These are phyloP conservation scores for Conistra vaccinii DNA, from an alignment of 2,888 invertebrate species.

Conservation along the genomic window DNA sequence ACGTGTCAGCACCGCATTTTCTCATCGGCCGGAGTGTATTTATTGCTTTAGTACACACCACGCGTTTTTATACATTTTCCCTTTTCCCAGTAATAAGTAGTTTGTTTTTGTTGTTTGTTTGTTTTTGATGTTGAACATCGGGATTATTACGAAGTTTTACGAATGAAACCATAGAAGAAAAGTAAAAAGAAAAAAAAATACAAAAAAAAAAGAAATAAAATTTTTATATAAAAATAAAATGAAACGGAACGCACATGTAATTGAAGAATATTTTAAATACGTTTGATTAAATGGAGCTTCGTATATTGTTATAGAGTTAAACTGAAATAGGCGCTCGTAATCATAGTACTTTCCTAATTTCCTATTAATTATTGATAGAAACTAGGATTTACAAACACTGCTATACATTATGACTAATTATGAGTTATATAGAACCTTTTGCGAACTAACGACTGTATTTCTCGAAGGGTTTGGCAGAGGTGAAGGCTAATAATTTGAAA, in stretches of 20 bases:
- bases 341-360: background rate
- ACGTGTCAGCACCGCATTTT: no score
- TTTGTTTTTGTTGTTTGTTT: slow-evolving; percentile 17
- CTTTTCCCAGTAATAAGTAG: slow-evolving; percentile 10
- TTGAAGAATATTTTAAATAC: slow-evolving; percentile 1
- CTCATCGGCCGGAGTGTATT: no score
- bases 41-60: slow-evolving; percentile 11
- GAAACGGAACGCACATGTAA: background rate
- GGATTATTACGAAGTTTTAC: slow-evolving; percentile 56
- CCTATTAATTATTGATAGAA: background rate
- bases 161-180: background rate
- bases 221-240: slow-evolving; percentile 35
- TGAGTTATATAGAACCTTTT: background rate
- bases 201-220: background rate
- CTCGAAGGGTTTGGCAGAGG: background rate
- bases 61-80: slow-evolving; percentile 37
- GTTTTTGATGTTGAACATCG: slow-evolving; percentile 57
- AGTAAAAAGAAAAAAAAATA: background rate
- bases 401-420: no score
- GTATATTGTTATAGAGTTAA: background rate
- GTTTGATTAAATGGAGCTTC: background rate
- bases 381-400: slow-evolving; percentile 1
- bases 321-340: background rate
- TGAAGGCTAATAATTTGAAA: background rate
- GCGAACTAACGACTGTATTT: background rate